A percentile compares a stretch with the other conserved stretches of the same genome.
These are phyloP conservation scores for Antennarius maculatus DNA, from an alignment of 2,797 vertebrate genomes.

Conservation along the genomic window DNA sequence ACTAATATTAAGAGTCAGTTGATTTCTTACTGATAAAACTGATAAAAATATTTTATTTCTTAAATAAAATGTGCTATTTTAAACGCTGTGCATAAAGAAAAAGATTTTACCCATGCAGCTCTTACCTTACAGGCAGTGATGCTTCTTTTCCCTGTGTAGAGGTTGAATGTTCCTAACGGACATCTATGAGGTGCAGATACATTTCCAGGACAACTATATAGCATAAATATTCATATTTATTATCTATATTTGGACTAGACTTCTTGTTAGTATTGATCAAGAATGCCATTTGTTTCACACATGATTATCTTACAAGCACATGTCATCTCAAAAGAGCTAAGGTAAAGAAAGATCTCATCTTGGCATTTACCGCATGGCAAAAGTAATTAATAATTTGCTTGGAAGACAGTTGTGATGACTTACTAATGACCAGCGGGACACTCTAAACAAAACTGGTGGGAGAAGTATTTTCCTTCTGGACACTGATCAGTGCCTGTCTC, in stretches of 20 bases:
- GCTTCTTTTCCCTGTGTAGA: conserved; percentile 73
- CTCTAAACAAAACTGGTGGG: conserved; percentile 81
- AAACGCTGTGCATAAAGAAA: neutral
- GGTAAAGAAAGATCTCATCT: neutral
- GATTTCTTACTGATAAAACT: no score
- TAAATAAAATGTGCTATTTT: neutral
- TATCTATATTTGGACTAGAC: neutral
- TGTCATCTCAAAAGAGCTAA: neutral
- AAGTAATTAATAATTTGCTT: neutral
- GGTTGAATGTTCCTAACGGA: conserved; percentile 81
- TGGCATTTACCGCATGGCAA: neutral
- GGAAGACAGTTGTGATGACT: conserved; percentile 59
- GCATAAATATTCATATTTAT: conserved; percentile 10
- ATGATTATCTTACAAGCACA: neutral
- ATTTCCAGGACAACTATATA: conserved; percentile 81
- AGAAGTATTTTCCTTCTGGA: conserved; percentile 79
- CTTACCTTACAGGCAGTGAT: conserved; percentile 84
- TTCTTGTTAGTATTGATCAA: neutral
- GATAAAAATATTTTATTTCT: no score
- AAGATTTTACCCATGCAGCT: neutral
- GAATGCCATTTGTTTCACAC: neutral
- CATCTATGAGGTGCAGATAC: conserved; percentile 80
- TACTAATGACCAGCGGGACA: conserved; percentile 87
- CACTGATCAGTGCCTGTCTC: conserved; percentile 69
- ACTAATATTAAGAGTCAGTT: no score